phyloP scores from a whole-genome alignment of 2,888 invertebrate species.

The Parnassius smintheus region DNA sequence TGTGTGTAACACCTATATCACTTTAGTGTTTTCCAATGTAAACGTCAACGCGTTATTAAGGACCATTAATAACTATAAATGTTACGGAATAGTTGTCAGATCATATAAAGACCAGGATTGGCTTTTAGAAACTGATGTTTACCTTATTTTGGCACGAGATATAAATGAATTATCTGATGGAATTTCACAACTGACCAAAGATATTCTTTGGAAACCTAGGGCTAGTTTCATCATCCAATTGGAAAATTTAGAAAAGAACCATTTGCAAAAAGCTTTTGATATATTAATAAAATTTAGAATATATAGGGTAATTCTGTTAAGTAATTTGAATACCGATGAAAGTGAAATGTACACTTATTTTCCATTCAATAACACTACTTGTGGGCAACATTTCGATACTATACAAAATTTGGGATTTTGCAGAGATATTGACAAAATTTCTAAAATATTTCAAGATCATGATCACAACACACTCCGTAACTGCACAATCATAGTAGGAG shows the following conservation, averaged over 20 bases:
- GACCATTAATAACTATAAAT: slow-evolving; percentile 35
- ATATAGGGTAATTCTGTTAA: slow-evolving; percentile 45
- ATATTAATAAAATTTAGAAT: slow-evolving; percentile 45
- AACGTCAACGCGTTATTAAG: slow-evolving; percentile 35
- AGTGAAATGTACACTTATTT: slow-evolving; percentile 42
- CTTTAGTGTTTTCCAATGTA: slow-evolving; percentile 38
- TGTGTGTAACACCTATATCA: slow-evolving; percentile 30
- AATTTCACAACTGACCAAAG: slow-evolving; percentile 39
- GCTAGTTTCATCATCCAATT: slow-evolving; percentile 46
- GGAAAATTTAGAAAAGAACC: neutral
- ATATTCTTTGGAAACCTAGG: slow-evolving; percentile 52
- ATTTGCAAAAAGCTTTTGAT: slow-evolving; percentile 29
- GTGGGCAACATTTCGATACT: slow-evolving; percentile 42
- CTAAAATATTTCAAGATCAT: slow-evolving; percentile 33
- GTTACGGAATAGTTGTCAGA: slow-evolving; percentile 40
- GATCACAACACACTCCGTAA: slow-evolving; percentile 36
- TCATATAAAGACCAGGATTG: slow-evolving; percentile 31
- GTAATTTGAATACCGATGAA: slow-evolving; percentile 28
- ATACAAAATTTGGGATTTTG: slow-evolving; percentile 43
- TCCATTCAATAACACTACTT: slow-evolving; percentile 46
- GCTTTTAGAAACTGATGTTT: slow-evolving; percentile 41
- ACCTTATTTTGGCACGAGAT: slow-evolving; percentile 46
- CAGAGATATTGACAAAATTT: slow-evolving; percentile 29
- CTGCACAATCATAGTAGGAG: slow-evolving; percentile 47
- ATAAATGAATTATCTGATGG: slow-evolving; percentile 36